phyloP scores from a whole-genome alignment of 2,797 vertebrate genomes.

The Loris lydekkerianus region DNA sequence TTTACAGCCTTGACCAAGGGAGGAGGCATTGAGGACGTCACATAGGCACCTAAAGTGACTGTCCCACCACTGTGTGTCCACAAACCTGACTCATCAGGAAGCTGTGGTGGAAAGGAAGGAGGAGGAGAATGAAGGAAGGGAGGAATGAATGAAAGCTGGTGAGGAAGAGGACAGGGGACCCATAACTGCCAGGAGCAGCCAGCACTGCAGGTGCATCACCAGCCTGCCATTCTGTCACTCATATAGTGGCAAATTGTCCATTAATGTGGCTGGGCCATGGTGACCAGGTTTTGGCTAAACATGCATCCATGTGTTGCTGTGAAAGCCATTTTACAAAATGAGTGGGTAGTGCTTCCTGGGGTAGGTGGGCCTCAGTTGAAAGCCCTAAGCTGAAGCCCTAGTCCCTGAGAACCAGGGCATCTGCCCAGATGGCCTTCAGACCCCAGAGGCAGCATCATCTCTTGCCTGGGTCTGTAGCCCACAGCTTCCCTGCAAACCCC shows the following conservation, averaged over 20 bases:
- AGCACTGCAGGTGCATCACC: accelerated
- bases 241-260: accelerated
- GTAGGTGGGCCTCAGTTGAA: neutral
- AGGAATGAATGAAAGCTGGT: neutral
- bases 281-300: neutral
- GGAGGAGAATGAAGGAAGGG: accelerated
- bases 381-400: accelerated
- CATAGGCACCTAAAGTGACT: neutral
- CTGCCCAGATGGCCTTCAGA: accelerated
- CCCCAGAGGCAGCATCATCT: neutral
- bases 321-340: neutral
- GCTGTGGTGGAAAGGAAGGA: accelerated
- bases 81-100: conserved; percentile 73
- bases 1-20: conserved; percentile 17
- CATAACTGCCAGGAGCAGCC: neutral
- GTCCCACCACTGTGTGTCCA: neutral
- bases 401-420: neutral
- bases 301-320: neutral
- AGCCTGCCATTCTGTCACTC: neutral
- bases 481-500: neutral
- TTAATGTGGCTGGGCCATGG: accelerated
- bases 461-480: neutral
- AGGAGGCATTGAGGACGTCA: conserved; percentile 58
- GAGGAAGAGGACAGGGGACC: neutral
- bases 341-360: accelerated